Conservation (phyloP, 2,113 vertebrate species). For the Hyaena hyaena region DNA sequence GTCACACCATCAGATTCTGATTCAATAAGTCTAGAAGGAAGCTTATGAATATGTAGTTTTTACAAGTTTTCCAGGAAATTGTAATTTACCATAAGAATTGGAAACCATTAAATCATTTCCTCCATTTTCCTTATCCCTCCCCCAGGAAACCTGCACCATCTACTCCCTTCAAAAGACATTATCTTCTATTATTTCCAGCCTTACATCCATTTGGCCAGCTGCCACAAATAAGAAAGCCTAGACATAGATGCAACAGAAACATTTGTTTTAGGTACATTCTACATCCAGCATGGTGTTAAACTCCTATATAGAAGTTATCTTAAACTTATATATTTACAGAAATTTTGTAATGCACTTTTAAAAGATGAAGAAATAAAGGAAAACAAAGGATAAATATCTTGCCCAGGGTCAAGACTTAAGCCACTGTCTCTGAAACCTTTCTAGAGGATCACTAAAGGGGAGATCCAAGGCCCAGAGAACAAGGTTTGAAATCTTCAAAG, state of each 20-base stretch:
- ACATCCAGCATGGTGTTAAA: neutral
- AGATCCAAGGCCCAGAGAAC: rapidly evolving
- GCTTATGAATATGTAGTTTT: conserved; percentile 27
- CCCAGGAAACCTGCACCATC: neutral
- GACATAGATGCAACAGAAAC: neutral
- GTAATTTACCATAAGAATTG: neutral
- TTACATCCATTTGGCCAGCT: neutral
- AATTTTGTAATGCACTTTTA: neutral
- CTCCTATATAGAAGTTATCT: neutral
- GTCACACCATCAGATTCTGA: neutral
- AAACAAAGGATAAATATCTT: neutral
- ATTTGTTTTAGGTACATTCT: neutral
- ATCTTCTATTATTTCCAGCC: neutral
- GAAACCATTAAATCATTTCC: conserved; percentile 23
- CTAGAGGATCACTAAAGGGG: neutral
- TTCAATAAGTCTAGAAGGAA: neutral
- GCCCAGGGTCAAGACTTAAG: neutral
- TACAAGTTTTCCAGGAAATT: conserved; percentile 51
- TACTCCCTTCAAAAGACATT: neutral
- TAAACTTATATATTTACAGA: neutral
- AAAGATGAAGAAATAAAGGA: neutral
- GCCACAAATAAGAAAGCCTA: neutral
- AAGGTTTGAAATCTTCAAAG: neutral
- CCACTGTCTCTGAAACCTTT: neutral
- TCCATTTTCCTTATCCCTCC: neutral